Evolutionary conservation across 2,113 vertebrate genomes (phyloP), one percentile per base, ranked within the genome.

Genomic region (Gallinago media): DNA sequence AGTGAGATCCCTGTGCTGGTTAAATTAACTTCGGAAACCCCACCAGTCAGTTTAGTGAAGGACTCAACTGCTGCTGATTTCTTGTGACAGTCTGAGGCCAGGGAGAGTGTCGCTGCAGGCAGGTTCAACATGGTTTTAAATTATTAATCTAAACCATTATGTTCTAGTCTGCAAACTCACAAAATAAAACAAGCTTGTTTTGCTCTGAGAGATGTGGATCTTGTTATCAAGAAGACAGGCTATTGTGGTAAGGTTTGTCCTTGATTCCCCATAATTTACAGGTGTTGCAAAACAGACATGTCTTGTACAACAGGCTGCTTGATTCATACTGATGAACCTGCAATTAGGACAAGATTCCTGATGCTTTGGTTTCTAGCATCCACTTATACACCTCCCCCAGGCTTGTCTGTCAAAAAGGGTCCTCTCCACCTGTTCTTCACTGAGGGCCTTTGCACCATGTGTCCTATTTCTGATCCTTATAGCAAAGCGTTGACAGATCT

Each of bases 281-380:
- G 25, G 40, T 52, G 68, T 78, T 91, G 40, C 80, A 87, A 87
- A 96, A 94, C 66, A 92, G 59, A 80, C 65, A 38, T 8, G 50
- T 59, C 87, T 91, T 87, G 73, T 89, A 92, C 55, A 92, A 87
- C 86, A 89, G 70, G 77, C 84, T 96, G 56, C 73, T 20, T 95
- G 84, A 96, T 88, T 95, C 93, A 95, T 74, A 65, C n/a, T 68
- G 84, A 92, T 68, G 61, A 94, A 81, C 77, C 27, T 89, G 47
- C 89, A 94, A 67, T 80, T 11, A 94, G 80, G 72, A 71, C 89
- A 81, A 65, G 47, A 87, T 36, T 87, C 88, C 73, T 91, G 49
- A 82, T 68, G 56, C 46, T 91, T 89, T 75, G 21, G 26, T 87
- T 94, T 89, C 52, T 78, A 8, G 29, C 27, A 89, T 70, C 63